Percentiles rank a stretch among this genome's conserved stretches.
These are phyloP conservation scores for Suricata suricatta DNA, from an alignment of 2,113 vertebrate species.

Conservation along the genomic window DNA sequence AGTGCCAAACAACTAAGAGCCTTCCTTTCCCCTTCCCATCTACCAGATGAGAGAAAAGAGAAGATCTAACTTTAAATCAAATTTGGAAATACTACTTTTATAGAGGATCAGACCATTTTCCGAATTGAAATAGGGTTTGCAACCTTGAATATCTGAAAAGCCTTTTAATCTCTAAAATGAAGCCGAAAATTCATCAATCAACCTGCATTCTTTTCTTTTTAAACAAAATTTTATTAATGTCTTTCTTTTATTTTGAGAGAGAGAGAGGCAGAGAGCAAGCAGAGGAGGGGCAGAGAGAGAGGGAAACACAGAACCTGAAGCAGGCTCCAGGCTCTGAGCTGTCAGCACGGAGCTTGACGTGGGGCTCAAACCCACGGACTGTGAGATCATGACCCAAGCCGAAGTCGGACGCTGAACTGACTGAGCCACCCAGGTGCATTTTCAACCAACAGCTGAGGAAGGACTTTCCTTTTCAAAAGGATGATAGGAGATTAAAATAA, in stretches of 20 bases:
- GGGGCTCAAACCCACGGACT: no score
- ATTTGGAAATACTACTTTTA: not conserved
- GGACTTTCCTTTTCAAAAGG: not conserved
- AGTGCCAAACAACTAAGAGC: rapidly evolving
- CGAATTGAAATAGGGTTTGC: not conserved
- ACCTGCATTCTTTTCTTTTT: not conserved
- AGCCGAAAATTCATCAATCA: not conserved
- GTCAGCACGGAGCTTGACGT: no score
- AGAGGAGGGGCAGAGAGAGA: no score
- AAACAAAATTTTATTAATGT: no score
- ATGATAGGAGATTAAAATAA: not conserved
- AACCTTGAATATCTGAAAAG: not conserved
- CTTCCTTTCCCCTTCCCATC: no score
- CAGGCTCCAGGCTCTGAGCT: no score
- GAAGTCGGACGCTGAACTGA: no score
- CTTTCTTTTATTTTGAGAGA: no score
- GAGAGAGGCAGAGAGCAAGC: no score
- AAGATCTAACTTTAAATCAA: not conserved
- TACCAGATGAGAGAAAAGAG: not conserved
- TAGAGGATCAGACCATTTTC: not conserved
- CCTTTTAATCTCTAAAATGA: not conserved
- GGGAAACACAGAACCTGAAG: no score
- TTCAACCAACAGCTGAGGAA: not conserved
- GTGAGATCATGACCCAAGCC: no score
- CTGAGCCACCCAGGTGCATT: not conserved